phyloP scores from a whole-genome alignment of 1,140 invertebrate genomes.

The Nylanderia fulva region DNA sequence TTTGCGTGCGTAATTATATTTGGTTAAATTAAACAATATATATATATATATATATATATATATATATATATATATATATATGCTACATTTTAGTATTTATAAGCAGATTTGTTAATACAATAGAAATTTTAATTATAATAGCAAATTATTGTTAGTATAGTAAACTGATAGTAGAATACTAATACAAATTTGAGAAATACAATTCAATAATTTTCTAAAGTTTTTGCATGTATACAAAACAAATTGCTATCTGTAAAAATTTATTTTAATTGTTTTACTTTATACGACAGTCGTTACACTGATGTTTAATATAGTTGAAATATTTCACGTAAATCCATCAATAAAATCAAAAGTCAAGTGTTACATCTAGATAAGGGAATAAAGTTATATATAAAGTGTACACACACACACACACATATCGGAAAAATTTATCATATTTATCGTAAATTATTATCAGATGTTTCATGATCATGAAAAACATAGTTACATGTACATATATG shows the following conservation, averaged over 20 bases:
- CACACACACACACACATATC: too few species aligned
- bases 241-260: constrained; percentile 1
- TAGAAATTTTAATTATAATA: too few species aligned
- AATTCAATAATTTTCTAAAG: too few species aligned
- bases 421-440: constrained; percentile 12
- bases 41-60: too few species aligned
- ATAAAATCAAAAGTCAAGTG: constrained; percentile 23
- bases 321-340: constrained; percentile 16
- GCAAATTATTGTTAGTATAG: too few species aligned
- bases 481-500: not conserved
- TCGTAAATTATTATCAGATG: not conserved
- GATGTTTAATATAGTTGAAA: not conserved
- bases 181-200: too few species aligned
- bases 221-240: not conserved
- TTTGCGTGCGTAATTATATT: too few species aligned
- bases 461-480: not conserved
- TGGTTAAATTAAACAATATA: too few species aligned
- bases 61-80: too few species aligned
- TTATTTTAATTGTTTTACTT: not conserved
- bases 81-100: too few species aligned
- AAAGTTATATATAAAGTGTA: not conserved
- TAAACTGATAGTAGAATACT: too few species aligned
- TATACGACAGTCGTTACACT: not conserved
- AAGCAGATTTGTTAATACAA: too few species aligned
- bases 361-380: not conserved